Percentiles rank a stretch among this genome's conserved stretches.
Evolutionary conservation across 2,113 vertebrate species (phyloP).

Genomic region (Lagenorhynchus albirostris): DNA sequence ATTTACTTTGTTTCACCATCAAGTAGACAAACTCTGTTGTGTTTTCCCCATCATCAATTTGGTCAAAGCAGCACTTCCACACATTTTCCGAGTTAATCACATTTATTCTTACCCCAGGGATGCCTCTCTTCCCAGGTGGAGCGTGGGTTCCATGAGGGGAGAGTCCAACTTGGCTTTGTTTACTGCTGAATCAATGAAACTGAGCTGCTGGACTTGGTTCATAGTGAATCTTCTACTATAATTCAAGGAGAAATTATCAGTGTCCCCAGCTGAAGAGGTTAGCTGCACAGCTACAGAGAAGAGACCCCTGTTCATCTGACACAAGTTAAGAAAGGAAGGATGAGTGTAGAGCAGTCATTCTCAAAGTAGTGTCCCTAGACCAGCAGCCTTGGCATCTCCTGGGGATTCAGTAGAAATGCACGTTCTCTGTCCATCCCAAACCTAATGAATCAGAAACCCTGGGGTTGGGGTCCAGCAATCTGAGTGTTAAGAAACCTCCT

Average conservation of each 20-base stretch:
- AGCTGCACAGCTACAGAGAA: neutral
- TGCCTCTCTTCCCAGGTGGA: neutral
- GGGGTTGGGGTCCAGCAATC: neutral
- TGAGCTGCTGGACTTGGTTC: neutral
- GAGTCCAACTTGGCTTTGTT: neutral
- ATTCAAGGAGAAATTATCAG: neutral
- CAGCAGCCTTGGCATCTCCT: neutral
- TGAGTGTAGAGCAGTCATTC: neutral
- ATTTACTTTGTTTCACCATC: neutral
- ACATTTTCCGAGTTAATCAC: neutral
- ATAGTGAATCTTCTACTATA: neutral
- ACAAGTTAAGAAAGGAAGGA: neutral
- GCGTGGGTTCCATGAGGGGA: neutral
- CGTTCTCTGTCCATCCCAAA: neutral
- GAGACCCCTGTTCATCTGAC: neutral
- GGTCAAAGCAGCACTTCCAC: neutral
- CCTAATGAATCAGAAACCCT: neutral
- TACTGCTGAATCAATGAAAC: neutral
- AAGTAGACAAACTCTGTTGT: neutral
- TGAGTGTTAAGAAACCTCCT: neutral
- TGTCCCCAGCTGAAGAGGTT: neutral
- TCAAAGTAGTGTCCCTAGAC: neutral
- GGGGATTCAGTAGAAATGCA: neutral
- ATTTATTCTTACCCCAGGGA: neutral
- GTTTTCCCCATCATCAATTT: neutral